Base-by-base conservation (phyloP, 2,888 invertebrate genomes). In the Rhopalosiphum nymphaeae region DNA sequence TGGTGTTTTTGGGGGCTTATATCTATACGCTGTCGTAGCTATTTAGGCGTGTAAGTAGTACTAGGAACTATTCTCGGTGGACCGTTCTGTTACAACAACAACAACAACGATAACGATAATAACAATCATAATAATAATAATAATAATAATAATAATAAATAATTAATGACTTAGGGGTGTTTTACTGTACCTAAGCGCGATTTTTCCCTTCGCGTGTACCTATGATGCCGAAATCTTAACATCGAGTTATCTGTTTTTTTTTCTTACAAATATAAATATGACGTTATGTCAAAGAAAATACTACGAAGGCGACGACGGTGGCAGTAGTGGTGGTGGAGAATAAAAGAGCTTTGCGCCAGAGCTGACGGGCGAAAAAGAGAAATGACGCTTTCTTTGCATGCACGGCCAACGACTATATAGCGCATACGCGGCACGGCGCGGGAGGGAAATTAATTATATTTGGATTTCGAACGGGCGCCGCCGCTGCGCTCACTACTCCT, bases 361-460 rank as follows among this genome's bases (percentile, higher is more conserved):
- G 94, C 87, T 94, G 92, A 90, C 92, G 94, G 89, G 94, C 91
- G 94, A 94, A 94, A 94, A 91, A 95, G 92, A 93, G 90, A 94
- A 94, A 94, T 94, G 94, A 95, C 94, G 94, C 94, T 95, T 95
- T 94, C 95, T 95, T 95, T 91, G 95, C 94, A 89, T 93, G 93
- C 86, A 91, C 94, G 89, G 67, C 93, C 42, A 87, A 49, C 92
- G 88, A 13, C 92, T 29, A 57, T 44, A 25, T 16, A 9, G 85
- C 49, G 49, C 13, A 56, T 89, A 61, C 89, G 57, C 42, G 42
- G 42, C 29, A 26, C 53, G 84, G 93, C 44, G 84, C 91, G 86
- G 93, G 49, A 89, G 95, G 94, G 95, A 95, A 95, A 95, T 95
- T 95, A 95, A 95, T 95, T 95, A 95, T 95, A 95, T 95, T 95